A percentile compares a stretch with the other conserved stretches of the same genome.
Evolutionary conservation across 2,888 invertebrate genomes (phyloP).

Genomic region (Cerastis leucographa): DNA sequence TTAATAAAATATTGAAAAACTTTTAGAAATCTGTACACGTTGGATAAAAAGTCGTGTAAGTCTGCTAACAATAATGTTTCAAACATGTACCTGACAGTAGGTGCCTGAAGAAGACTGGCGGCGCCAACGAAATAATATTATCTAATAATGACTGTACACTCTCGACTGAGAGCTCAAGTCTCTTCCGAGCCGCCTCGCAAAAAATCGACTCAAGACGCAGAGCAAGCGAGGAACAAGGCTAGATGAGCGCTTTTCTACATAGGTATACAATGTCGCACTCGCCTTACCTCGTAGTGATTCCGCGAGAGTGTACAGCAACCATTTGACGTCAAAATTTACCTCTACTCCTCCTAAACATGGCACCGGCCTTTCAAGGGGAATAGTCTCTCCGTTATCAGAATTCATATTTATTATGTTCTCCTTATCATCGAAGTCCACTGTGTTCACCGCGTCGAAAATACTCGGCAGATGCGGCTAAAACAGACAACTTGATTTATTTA

Average conservation of each 20-base stretch:
- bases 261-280: not conserved
- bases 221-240: not conserved
- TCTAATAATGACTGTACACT: not conserved
- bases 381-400: constrained; percentile 94
- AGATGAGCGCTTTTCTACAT: not conserved
- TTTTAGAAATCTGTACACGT: not conserved
- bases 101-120: not conserved
- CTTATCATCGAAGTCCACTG: constrained; percentile 95
- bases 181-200: not conserved
- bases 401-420: constrained; percentile 94
- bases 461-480: constrained; percentile 94
- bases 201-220: not conserved
- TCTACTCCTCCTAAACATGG: constrained; percentile 95
- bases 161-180: not conserved
- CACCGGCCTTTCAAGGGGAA: constrained; percentile 93
- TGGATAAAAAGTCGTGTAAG: not conserved
- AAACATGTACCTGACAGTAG: not conserved
- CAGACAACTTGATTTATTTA: not conserved
- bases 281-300: not conserved
- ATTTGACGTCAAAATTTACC: constrained; percentile 68
- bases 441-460: constrained; percentile 96
- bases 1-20: not conserved
- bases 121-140: not conserved
- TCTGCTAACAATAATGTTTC: not conserved
- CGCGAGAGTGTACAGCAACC: not conserved